Base-by-base conservation (phyloP, 2,797 vertebrate species). In the Coccyzus lansbergi region DNA sequence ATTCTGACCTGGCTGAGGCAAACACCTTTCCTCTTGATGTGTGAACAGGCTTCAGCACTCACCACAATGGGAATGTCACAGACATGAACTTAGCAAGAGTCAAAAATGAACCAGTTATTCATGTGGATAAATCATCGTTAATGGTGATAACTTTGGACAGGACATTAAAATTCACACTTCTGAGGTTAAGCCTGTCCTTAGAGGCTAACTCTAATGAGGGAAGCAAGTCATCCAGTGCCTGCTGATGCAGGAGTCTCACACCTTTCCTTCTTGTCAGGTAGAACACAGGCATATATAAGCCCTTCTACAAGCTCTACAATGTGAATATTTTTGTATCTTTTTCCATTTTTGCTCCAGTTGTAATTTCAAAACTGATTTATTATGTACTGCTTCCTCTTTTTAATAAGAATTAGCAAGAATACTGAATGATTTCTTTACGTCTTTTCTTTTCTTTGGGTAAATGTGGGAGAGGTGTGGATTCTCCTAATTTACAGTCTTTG, bases 281-380 rank as follows among this genome's bases (percentile, higher is more conserved):
- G 58, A 33, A 93, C 36, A 80, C 28, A 53, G 65, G 52, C 5
- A 2, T 21, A 31, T 16, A 2, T 8, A 44, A 44, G 15, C 18
- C 55, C 26, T 34, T 86, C 4, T 62, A 87, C 58, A 52, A 38
- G 25, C 18, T 86, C n/a, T 95, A 91, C 63, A 94, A 79, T 68
- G 60, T 59, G 58, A 94, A 93, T 79, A 90, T 72, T 86, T 94
- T 87, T 95, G 90, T 86, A 94, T 40, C 52, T 95, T 87, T 92
- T 93, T 86, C 81, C 92, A 58, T 49, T 92, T 97, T 92, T 96
- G 52, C 31, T 96, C 64, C 46, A 94, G 75, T 48, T 95, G 68
- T 96, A 90, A 79, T 88, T 96, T 95, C 78, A 95, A 94, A 96
- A 93, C 67, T 83, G 83, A 92, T 96, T 96, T 97, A 96, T 96